A percentile compares a stretch with the other conserved stretches of the same genome.
These are phyloP conservation scores for Erebia ligea DNA, from an alignment of 2,888 invertebrate species.

Conservation along the genomic window DNA sequence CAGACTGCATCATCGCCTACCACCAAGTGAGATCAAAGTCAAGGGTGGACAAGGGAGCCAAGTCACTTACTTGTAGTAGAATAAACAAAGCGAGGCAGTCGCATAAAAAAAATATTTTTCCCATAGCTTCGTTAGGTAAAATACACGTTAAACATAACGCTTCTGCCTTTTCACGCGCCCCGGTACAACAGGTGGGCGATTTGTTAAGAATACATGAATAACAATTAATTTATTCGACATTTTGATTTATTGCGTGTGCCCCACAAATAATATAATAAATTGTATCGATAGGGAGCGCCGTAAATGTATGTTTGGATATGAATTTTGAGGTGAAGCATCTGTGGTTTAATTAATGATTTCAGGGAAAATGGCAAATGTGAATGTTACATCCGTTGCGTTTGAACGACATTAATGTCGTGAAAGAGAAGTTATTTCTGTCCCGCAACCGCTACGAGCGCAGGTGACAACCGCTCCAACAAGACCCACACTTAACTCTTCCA, in stretches of 20 bases:
- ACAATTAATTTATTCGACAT: conserved; percentile 30
- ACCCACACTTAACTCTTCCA: too few species aligned
- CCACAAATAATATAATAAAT: conserved; percentile 25
- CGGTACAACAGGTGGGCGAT: conserved; percentile 25
- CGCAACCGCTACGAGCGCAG: too few species aligned
- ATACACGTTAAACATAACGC: conserved; percentile 10
- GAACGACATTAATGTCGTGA: background rate
- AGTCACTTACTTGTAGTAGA: too few species aligned
- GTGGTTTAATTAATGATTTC: conserved; percentile 20
- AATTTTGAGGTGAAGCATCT: conserved; percentile 10
- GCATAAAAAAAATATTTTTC: background rate
- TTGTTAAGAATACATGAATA: conserved; percentile 31
- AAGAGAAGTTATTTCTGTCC: too few species aligned
- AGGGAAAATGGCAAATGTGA: background rate
- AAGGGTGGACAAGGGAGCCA: too few species aligned
- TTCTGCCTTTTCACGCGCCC: conserved; percentile 8
- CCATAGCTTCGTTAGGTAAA: background rate
- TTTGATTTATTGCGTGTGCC: conserved; percentile 24
- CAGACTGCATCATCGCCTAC: too few species aligned
- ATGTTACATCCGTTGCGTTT: background rate
- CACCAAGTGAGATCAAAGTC: too few species aligned
- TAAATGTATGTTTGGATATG: conserved; percentile 19
- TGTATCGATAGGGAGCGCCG: conserved; percentile 8
- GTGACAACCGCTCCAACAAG: too few species aligned
- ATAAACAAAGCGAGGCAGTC: too few species aligned